These are phyloP conservation scores for Brachymystax lenok DNA, from an alignment of 2,797 vertebrate genomes.

Conservation along the genomic window DNA sequence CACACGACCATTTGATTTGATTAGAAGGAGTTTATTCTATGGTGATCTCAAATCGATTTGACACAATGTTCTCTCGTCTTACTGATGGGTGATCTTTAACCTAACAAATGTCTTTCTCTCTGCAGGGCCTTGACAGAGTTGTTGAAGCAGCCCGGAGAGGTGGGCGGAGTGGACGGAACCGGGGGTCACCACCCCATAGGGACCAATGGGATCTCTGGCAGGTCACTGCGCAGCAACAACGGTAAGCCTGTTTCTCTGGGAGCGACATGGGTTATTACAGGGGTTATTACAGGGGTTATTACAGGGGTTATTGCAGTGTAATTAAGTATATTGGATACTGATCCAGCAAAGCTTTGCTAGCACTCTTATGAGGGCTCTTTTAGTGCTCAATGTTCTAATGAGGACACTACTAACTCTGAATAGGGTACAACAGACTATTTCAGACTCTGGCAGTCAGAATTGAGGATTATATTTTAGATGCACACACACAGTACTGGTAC, in stretches of 20 bases:
- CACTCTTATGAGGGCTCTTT: background rate
- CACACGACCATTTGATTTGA: background rate
- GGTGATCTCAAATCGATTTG: background rate
- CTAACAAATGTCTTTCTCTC: background rate
- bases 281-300: background rate
- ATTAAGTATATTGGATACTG: background rate
- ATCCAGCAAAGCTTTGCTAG: background rate
- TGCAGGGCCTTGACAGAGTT: conserved; percentile 89
- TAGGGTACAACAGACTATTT: background rate
- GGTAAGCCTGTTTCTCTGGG: conserved; percentile 70
- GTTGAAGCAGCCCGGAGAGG: conserved; percentile 88
- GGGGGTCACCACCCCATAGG: conserved; percentile 85
- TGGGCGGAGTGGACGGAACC: conserved; percentile 71
- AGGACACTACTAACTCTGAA: background rate
- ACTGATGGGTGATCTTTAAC: background rate
- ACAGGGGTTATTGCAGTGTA: background rate
- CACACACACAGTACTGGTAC: background rate
- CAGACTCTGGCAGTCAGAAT: conserved; percentile 11
- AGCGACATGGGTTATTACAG: background rate
- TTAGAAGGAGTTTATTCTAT: background rate
- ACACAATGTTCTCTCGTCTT: background rate
- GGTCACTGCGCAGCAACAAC: conserved; percentile 77
- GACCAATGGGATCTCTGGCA: conserved; percentile 80
- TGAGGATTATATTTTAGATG: conserved; percentile 8
- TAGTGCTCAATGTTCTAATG: conserved; percentile 1